phyloP scores from a whole-genome alignment of 2,797 vertebrate genomes.

The Nannoperca obscura region DNA sequence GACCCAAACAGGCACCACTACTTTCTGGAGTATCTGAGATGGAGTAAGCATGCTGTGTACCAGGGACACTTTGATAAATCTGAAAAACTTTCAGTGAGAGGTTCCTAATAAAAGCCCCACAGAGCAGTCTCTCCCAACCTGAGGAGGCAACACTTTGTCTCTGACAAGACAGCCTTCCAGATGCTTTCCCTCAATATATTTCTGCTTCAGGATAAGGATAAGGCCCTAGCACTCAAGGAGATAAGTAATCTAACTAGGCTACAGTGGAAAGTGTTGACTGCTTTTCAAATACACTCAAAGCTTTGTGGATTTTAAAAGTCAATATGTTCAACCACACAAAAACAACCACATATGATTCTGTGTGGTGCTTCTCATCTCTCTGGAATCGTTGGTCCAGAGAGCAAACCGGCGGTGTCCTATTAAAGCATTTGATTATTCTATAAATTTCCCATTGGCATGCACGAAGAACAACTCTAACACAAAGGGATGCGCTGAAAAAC shows the following conservation, averaged over 20 bases:
- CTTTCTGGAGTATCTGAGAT: conserved; percentile 19
- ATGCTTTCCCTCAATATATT: conserved; percentile 72
- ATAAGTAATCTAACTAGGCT: conserved; percentile 57
- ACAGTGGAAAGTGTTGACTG: conserved; percentile 55
- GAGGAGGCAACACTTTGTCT: conserved; percentile 73
- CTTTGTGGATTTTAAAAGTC: conserved; percentile 27
- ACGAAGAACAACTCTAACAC: conserved; percentile 49
- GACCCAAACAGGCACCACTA: conserved; percentile 5
- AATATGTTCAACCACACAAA: conserved; percentile 27
- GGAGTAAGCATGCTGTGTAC: conserved; percentile 40
- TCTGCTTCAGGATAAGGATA: conserved; percentile 66
- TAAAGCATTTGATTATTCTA: conserved; percentile 48
- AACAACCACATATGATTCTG: conserved; percentile 17
- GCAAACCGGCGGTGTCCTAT: conserved; percentile 26
- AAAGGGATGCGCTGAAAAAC: conserved; percentile 63
- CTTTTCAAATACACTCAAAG: conserved; percentile 51
- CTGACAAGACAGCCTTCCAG: conserved; percentile 70
- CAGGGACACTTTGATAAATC: conserved; percentile 72
- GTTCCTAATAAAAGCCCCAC: conserved; percentile 72
- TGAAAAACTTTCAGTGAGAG: conserved; percentile 69
- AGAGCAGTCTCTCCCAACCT: conserved; percentile 63
- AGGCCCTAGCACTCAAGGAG: conserved; percentile 61
- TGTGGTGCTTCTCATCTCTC: conserved; percentile 13
- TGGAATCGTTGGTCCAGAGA: conserved; percentile 11
- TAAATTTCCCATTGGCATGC: conserved; percentile 61